phyloP scores from a whole-genome alignment of 2,113 vertebrate species.

The Ranitomeya variabilis region DNA sequence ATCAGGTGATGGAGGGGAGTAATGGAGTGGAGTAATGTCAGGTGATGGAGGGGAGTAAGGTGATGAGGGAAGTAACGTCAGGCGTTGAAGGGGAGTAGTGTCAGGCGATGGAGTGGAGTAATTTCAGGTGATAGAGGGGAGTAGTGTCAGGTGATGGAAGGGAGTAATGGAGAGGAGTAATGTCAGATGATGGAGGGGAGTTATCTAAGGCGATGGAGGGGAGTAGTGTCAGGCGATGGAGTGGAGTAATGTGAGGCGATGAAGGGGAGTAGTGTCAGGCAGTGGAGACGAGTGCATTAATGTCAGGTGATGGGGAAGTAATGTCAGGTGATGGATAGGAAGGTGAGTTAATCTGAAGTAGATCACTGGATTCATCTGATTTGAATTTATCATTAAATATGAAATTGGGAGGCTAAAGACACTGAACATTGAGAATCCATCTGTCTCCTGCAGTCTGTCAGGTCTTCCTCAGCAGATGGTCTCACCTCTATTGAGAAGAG shows the following conservation, averaged over 20 bases:
- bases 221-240: no score
- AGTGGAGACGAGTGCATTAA: neutral
- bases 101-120: no score
- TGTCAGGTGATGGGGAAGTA: neutral
- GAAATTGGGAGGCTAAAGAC: slow-evolving; percentile 17
- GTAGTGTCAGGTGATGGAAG: no score
- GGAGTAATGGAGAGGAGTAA: no score
- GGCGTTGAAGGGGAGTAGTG: no score
- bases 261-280: neutral
- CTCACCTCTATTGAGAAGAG: neutral
- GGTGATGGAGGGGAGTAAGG: no score
- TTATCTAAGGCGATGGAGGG: no score
- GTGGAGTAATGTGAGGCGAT: neutral
- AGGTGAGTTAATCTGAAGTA: slow-evolving; percentile 19
- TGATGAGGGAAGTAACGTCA: neutral
- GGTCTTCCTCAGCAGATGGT: slow-evolving; percentile 48
- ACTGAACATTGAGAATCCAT: slow-evolving; percentile 39
- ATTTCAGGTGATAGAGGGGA: no score
- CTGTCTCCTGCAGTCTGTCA: slow-evolving; percentile 49
- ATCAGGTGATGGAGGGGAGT: no score
- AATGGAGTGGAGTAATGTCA: no score
- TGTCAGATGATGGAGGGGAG: no score
- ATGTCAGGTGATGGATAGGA: neutral
- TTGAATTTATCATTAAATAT: slow-evolving; percentile 23
- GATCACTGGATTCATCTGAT: slow-evolving; percentile 17